These are phyloP conservation scores for Erebia ligea DNA, from an alignment of 2,888 invertebrate species.

Conservation along the genomic window DNA sequence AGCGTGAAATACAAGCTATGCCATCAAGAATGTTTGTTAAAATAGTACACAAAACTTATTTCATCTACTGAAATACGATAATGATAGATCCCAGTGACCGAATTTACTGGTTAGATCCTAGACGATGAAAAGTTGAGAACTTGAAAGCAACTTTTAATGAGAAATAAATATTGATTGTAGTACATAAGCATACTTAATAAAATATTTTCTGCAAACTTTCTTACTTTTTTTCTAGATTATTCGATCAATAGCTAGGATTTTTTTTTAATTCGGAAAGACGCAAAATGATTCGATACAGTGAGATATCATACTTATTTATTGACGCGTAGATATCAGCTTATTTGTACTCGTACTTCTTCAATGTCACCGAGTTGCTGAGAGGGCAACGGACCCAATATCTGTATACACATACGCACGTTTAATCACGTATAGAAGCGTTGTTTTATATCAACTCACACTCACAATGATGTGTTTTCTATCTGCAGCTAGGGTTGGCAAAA, in stretches of 20 bases:
- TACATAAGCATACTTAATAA: background rate
- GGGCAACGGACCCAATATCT: conserved; percentile 80
- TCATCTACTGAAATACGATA: background rate
- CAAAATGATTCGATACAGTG: conserved; percentile 35
- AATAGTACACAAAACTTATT: background rate
- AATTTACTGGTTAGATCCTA: background rate
- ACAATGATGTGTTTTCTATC: conserved; percentile 52
- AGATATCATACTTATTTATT: conserved; percentile 61
- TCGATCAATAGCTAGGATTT: conserved; percentile 1
- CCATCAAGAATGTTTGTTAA: too few species aligned
- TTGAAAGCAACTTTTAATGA: background rate
- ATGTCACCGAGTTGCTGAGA: conserved; percentile 80
- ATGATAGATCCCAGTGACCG: too few species aligned
- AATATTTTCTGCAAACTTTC: background rate
- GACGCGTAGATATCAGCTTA: conserved; percentile 70
- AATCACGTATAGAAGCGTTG: conserved; percentile 46
- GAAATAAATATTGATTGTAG: too few species aligned
- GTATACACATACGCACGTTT: conserved; percentile 59
- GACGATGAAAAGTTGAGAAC: background rate
- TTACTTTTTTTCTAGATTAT: conserved; percentile 19
- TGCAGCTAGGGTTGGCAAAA: conserved; percentile 44
- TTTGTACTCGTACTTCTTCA: conserved; percentile 79
- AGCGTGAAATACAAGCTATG: background rate
- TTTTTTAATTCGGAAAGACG: conserved; percentile 23
- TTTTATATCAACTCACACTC: conserved; percentile 36